Evolutionary conservation across 2,888 invertebrate genomes (phyloP), one percentile per base, ranked within the genome.

Genomic region (Rhogogaster chlorosoma): DNA sequence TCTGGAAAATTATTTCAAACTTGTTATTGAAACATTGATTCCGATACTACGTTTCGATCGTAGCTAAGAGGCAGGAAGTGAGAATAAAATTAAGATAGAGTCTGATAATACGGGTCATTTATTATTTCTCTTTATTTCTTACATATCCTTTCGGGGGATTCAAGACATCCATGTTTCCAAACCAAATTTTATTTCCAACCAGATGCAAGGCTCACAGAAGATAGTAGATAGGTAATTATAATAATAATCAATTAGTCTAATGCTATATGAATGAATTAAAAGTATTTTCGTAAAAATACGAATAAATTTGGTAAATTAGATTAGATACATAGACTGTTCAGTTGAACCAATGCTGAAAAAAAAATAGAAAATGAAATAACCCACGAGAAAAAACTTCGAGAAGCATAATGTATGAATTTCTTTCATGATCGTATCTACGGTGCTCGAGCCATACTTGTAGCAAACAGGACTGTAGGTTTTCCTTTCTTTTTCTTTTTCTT

Each of bases 391-490:
- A 18, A 61, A 38, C 64, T 32, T 38, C 3, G 53, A 82, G 64
- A 45, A 45, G 45, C 73, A 42, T 77, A 75, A 73, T n/a, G 9
- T 42, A 32, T 2, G 73, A 29, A 53, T 32, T 42, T 77, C 61
- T 22, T 64, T 12, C 4, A 70, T 29, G n/a, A 6, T 64, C 12
- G 38, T 85, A 88, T 87, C 88, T 89, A 93, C 84, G 91, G 89
- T 70, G 89, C 86, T 42, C 90, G 89, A 86, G 92, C 91, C 93
- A 94, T 94, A 87, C 93, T 93, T 84, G 96, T 97, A 42, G 97
- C 95, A 91, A 97, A 97, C 6, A 98, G 94, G 80, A 97, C 94
- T 92, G 96, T 97, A 87, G 96, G 96, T 91, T 97, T 97, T 84
- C 95, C 94, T 90, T 97, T 97, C 92, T 97, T 97, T 91, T 96